A percentile compares a stretch with the other conserved stretches of the same genome.
Conservation (phyloP, 2,797 vertebrate genomes). For the Gila robusta region DNA sequence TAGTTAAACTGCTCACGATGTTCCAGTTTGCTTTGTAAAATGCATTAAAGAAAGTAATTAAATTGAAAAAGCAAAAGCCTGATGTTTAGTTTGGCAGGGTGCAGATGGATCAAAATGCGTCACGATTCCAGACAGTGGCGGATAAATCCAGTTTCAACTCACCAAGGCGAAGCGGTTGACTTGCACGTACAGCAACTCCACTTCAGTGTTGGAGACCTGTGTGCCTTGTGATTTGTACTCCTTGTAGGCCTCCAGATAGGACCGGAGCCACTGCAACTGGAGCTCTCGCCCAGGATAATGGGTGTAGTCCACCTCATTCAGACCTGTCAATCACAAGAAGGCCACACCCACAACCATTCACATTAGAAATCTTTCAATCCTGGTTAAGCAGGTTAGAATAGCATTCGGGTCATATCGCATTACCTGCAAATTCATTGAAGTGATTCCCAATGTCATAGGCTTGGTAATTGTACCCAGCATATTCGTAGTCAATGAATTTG, state of each 20-base stretch:
- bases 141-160: constrained; percentile 65
- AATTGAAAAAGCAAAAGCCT: constrained; percentile 12
- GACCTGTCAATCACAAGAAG: constrained; percentile 77
- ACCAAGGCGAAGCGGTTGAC: constrained; percentile 97
- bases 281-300: constrained; percentile 87
- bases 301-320: constrained; percentile 96
- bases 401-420: constrained; percentile 23
- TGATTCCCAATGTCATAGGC: constrained; percentile 99
- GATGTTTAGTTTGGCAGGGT: constrained; percentile 34
- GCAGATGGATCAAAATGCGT: constrained; percentile 1
- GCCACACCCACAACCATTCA: constrained; percentile 1
- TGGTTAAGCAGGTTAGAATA: neutral
- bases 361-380: neutral
- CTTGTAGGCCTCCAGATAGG: constrained; percentile 95
- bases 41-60: constrained; percentile 31
- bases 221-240: constrained; percentile 86
- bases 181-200: constrained; percentile 92
- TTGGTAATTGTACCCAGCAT: constrained; percentile 98
- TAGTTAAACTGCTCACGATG: constrained; percentile 9
- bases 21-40: constrained; percentile 21
- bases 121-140: neutral
- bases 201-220: constrained; percentile 88
- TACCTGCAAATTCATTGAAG: constrained; percentile 99
- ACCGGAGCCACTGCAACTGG: constrained; percentile 90
- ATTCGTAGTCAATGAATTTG: constrained; percentile 99